Evolutionary conservation across 2,888 invertebrate species (phyloP), one percentile per base, ranked within the genome.

Genomic region (Scaptomyza polygonia): DNA sequence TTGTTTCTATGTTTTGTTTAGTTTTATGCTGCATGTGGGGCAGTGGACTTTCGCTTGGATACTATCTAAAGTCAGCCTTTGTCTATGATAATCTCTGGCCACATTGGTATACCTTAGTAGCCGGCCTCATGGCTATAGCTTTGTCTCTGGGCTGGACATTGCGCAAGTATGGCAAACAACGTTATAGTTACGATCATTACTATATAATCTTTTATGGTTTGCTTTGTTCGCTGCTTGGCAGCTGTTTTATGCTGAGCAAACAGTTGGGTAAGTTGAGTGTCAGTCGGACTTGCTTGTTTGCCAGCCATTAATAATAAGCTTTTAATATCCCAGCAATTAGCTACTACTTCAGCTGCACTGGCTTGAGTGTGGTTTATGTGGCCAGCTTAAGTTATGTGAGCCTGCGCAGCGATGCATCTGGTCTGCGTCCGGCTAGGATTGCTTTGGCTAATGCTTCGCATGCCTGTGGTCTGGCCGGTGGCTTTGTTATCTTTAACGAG

Each of bases 151-250:
- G 80, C 4, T 89, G 89, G 86, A 89, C 86, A 1, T 61, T 88
- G 40, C 79, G 82, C 0, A 90, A 90, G 65, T 71, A 76, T 30
- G 69, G 68, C 43, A 77, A 79, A 27, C 78, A 75, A 34, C 77
- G 86, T 47, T 86, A 89, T 56, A 77, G 79, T 42, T 90, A 72
- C 39, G 86, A 90, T 71, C 89, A 90, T 49, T 90, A 76, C 73
- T 90, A 90, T 55, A 75, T 90, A 25, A 88, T 90, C 0, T 86
- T 90, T 55, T 89, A 90, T 34, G 90, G 90, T 0, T 44, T 90
- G 25, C 68, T 89, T 16, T 90, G 90, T 43, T 81, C 79, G 9
- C 55, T 90, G 11, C 74, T 90, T 48, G 86, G 89, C 56, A 77
- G 80, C 32, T 83, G 86, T 55, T 88, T 90, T 52, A 78, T 90